Base-by-base conservation (phyloP, 2,113 vertebrate species). In the Phalacrocorax brasilianus region DNA sequence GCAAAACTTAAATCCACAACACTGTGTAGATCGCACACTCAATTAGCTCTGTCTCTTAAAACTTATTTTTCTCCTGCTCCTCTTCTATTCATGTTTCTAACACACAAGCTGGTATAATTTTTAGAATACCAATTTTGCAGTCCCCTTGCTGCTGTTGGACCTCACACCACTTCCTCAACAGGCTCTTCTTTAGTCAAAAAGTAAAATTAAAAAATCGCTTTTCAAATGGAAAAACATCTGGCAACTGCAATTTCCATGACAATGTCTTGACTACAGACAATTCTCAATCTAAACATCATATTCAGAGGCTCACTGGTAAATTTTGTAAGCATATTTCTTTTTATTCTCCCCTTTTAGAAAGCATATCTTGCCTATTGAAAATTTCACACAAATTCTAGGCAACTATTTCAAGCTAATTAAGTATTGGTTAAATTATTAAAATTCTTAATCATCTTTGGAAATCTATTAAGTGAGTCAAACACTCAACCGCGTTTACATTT, bases 41-140 rank as follows among this genome's bases (percentile, higher is more conserved):
- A 89, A 89, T 95, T 93, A 93, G 55, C 76, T 92, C 75, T 81
- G 75, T 62, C 79, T 95, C 91, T 94, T 85, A 81, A 89, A 87
- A 65, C 87, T 82, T 16, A 71, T 91, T 38, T 38, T 38, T 95
- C 95, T 89, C 87, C 58, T 94, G 87, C 93, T 92, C 91, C 70
- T 91, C 68, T 62, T 92, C 94, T 89, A 81, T 94, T 94, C 80
- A 62, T 89, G 72, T 77, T 96, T 91, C 74, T 93, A 85, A 94
- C 78, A 95, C 52, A 62, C 0, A 7, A 89, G 53, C 33, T 45
- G 14, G 45, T 79, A 65, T 42, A 72, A 85, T 94, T 94, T 94
- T 89, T 85, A 88, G 66, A 93, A 88, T 65, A 81, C 75, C 1
- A 80, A 47, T 95, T 93, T 14, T 88, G 72, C 67, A 88, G 40